Percentiles rank a stretch among this genome's conserved stretches.
Conservation (phyloP, 2,797 vertebrate species). For the Meda fulgida region DNA sequence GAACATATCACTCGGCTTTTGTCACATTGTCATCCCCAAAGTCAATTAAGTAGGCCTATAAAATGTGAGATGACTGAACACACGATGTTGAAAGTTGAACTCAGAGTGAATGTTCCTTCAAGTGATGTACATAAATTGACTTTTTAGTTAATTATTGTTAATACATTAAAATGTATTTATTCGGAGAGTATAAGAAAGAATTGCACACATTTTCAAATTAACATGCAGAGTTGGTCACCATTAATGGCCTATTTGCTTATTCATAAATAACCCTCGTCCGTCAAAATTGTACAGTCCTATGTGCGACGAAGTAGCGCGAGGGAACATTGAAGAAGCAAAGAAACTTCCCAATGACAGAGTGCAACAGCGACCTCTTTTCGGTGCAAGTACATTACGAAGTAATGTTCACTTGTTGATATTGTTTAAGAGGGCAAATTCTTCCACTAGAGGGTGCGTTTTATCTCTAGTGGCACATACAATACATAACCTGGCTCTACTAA, state of each 20-base stretch:
- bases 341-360: background rate
- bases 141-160: background rate
- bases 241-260: background rate
- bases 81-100: background rate
- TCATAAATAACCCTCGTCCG: background rate
- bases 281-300: background rate
- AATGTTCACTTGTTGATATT: conserved; percentile 1
- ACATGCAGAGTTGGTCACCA: background rate
- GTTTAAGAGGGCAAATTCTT: background rate
- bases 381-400: background rate
- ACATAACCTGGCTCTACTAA: background rate
- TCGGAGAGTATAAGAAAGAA: background rate
- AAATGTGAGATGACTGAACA: background rate
- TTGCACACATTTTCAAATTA: background rate
- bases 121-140: background rate
- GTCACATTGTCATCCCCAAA: background rate
- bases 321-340: no score
- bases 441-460: conserved; percentile 27
- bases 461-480: background rate
- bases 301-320: background rate
- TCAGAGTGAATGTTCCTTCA: background rate
- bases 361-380: conserved; percentile 19
- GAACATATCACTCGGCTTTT: background rate
- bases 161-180: background rate
- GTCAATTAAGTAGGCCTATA: background rate